Conservation (phyloP, 2,113 vertebrate species). For the Penelope pileata region DNA sequence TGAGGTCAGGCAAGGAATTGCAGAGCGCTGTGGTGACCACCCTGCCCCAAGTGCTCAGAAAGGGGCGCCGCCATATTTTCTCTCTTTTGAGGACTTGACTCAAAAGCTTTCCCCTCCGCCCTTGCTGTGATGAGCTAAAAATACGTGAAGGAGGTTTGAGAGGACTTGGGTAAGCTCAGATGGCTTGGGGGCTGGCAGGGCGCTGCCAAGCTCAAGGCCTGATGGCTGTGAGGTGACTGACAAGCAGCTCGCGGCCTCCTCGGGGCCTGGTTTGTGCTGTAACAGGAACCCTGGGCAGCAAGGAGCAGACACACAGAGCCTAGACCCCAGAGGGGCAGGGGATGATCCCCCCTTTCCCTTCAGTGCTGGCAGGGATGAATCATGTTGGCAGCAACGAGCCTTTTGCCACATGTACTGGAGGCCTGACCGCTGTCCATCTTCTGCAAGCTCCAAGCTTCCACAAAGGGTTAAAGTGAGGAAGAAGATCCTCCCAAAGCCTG, state of each 20-base stretch:
- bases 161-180: background rate
- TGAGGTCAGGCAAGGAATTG: background rate
- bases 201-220: background rate
- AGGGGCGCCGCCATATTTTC: background rate
- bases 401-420: accelerated
- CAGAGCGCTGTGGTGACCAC: background rate
- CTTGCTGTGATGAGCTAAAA: background rate
- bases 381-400: background rate
- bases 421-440: background rate
- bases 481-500: background rate
- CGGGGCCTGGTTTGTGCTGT: background rate
- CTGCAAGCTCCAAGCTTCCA: background rate
- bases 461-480: background rate
- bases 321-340: background rate
- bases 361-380: background rate
- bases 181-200: no score
- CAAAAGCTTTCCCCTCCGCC: background rate
- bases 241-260: background rate
- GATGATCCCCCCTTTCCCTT: background rate
- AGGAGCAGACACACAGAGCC: background rate
- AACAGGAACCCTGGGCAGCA: accelerated
- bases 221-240: background rate
- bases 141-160: background rate
- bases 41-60: background rate
- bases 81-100: background rate